phyloP scores from a whole-genome alignment of 2,888 invertebrate species.

The Chymomyza amoena region DNA sequence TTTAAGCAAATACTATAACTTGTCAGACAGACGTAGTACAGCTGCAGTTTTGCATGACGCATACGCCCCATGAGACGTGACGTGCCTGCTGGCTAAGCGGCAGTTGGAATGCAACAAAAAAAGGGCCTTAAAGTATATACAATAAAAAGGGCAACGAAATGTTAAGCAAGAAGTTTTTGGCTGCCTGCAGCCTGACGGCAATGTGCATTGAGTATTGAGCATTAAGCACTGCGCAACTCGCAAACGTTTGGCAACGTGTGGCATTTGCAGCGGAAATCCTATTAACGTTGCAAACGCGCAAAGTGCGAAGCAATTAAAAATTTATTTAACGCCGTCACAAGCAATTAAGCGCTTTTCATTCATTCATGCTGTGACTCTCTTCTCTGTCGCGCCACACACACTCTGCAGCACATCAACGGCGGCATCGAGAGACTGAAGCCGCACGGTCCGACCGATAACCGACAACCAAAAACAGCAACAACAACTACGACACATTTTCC shows the following conservation, averaged over 20 bases:
- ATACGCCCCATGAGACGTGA: constrained; percentile 33
- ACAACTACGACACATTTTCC: background rate
- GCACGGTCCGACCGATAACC: constrained; percentile 4
- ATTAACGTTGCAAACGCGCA: constrained; percentile 77
- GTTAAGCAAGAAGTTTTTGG: background rate
- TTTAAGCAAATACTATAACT: background rate
- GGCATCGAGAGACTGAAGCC: background rate
- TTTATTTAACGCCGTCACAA: constrained; percentile 79
- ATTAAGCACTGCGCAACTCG: constrained; percentile 30
- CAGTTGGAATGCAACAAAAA: constrained; percentile 10
- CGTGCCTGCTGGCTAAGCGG: constrained; percentile 51
- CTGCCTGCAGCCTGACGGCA: constrained; percentile 4
- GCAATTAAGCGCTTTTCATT: constrained; percentile 78
- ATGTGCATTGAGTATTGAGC: constrained; percentile 17
- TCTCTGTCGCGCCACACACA: background rate
- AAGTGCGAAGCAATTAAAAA: constrained; percentile 79
- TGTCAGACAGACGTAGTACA: constrained; percentile 6
- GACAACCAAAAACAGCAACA: constrained; percentile 30
- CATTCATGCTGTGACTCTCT: constrained; percentile 55
- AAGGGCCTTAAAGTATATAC: constrained; percentile 48
- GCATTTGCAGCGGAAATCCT: constrained; percentile 66
- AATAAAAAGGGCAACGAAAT: constrained; percentile 33
- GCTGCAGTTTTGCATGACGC: constrained; percentile 29
- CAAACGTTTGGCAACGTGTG: background rate
- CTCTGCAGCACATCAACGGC: constrained; percentile 25